phyloP scores from a whole-genome alignment of 2,888 invertebrate genomes.

The Trimorus sp. region DNA sequence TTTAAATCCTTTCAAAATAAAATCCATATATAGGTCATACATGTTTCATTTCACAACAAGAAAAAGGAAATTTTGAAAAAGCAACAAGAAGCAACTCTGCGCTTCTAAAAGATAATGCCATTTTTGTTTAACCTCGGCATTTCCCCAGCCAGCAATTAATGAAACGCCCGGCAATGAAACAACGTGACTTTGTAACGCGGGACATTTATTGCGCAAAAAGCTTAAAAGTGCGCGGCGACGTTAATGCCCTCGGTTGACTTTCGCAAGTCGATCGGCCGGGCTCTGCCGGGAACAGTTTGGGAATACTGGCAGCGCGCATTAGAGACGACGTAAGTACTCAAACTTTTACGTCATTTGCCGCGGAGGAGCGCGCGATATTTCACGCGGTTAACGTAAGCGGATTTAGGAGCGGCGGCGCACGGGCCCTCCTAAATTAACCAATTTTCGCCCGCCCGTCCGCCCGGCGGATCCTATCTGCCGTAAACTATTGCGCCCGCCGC shows the following conservation, averaged over 20 bases:
- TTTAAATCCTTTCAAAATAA: too few relatives aligned
- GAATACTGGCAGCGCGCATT: conserved; percentile 52
- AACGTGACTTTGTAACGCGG: conserved; percentile 52
- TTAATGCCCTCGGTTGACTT: conserved; percentile 59
- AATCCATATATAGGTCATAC: too few relatives aligned
- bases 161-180: conserved; percentile 54
- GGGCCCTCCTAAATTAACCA: conserved; percentile 60
- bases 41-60: too few relatives aligned
- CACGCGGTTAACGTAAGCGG: conserved; percentile 73
- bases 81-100: too few relatives aligned
- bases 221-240: conserved; percentile 54
- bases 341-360: conserved; percentile 63
- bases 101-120: too few relatives aligned
- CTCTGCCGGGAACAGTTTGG: conserved; percentile 44
- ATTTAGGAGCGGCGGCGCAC: conserved; percentile 65
- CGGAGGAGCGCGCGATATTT: conserved; percentile 54
- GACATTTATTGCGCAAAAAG: conserved; percentile 58
- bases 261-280: conserved; percentile 54
- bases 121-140: neutral
- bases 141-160: conserved; percentile 43
- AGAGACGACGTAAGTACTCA: conserved; percentile 61
- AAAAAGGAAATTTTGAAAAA: too few relatives aligned
- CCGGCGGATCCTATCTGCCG: conserved; percentile 43
- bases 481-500: conserved; percentile 43
- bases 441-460: conserved; percentile 43